Evolutionary conservation across 2,888 invertebrate genomes (phyloP), one percentile per base, ranked within the genome.

Genomic region (Blera fallax): DNA sequence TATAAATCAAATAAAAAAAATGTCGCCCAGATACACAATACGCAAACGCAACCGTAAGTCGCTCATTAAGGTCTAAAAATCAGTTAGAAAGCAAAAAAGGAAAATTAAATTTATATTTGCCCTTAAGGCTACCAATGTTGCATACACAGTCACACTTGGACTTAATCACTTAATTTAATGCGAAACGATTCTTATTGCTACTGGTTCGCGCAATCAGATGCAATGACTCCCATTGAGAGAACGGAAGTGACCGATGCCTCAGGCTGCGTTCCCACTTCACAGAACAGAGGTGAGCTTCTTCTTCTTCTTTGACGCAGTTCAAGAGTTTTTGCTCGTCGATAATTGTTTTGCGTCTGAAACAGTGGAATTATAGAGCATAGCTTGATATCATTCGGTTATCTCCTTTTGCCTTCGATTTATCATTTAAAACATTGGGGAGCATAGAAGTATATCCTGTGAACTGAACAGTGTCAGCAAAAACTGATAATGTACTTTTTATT

Each of bases 81-180:
- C 80, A 72, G 65, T 80, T 58, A 80, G 67, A 52, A 29, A 27
- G 50, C 67, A 80, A 80, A 80, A 80, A 80, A 50, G 10, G 11
- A 80, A 80, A 73, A 73, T 80, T 80, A 67, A 80, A 73, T 80
- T 80, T 11, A 16, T 52, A 18, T 52, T 34, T 50, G 60, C 67
- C 65, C 45, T 10, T 8, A 18, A 29, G 80, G 67, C 29, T 50
- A 58, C 27, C 50, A 67, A 80, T 45, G 40, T 43, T 32, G 48
- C 50, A 43, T 32, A 58, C 50, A 60, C 58, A 64, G 56, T 52
- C 72, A 60, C 18, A 60, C 58, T 73, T 73, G 80, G 50, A 60
- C 65, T 80, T 73, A 60, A 80, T 80, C 80, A 80, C 80, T 80
- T 80, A 73, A 80, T 80, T 80, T 73, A 80, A 80, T 80, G 67